phyloP scores from a whole-genome alignment of 2,797 vertebrate genomes.

The Crossoptilon crossoptilon region DNA sequence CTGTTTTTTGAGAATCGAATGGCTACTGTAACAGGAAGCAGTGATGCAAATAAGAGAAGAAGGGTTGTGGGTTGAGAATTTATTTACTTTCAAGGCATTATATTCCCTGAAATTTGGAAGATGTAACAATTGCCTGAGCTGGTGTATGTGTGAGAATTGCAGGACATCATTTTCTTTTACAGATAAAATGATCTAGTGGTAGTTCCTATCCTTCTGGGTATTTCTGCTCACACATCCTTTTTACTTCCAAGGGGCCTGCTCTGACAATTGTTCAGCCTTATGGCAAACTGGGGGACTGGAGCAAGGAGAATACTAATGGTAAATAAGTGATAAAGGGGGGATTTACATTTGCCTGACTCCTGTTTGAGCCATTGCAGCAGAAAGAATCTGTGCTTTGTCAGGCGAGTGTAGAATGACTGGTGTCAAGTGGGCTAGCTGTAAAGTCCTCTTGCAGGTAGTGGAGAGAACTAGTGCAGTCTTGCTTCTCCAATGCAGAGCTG shows the following conservation, averaged over 20 bases:
- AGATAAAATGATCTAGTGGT: neutral
- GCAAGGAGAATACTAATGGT: neutral
- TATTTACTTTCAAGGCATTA: neutral
- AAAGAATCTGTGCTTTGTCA: neutral
- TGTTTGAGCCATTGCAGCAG: neutral
- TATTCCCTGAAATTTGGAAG: neutral
- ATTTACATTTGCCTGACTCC: neutral
- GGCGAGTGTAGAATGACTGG: neutral
- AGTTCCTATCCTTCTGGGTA: neutral
- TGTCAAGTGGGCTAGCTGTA: neutral
- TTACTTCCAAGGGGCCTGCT: accelerated
- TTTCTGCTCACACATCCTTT: accelerated
- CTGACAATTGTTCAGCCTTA: neutral
- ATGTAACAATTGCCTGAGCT: neutral
- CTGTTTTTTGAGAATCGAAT: accelerated
- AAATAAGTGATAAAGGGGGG: neutral
- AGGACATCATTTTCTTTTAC: neutral
- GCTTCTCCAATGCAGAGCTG: neutral
- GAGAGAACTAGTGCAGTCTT: neutral
- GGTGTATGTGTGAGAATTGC: neutral
- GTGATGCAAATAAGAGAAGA: neutral
- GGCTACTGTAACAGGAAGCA: neutral
- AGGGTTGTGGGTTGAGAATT: neutral
- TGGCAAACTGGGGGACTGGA: neutral
- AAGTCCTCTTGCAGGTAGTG: neutral